Base-by-base conservation (phyloP, 2,888 invertebrate genomes). In the Mimachlamys varia region DNA sequence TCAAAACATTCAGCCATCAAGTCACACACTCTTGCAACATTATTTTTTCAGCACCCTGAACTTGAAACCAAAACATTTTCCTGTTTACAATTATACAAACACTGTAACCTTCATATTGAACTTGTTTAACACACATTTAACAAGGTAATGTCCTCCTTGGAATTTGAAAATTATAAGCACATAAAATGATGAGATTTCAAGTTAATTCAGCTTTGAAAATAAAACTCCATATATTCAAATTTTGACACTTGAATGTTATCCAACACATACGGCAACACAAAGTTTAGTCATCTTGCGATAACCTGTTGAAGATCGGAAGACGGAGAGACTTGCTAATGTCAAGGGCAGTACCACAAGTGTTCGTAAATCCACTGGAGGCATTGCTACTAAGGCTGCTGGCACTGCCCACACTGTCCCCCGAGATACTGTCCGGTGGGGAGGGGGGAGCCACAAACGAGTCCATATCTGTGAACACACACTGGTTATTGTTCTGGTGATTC, bases 301-400 rank as follows among this genome's bases (percentile, higher is more conserved):
- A 92, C 88, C 93, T 92, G 90, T 94, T 95, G 93, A 95, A 95
- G 33, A 95, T 94, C 27, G 95, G 95, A 87, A 95, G 93, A 76
- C 95, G 92, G 89, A 95, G 93, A 88, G 93, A 93, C 89, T 94
- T 94, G 87, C 94, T 94, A 33, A 94, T 90, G 89, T 95, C 95
- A 90, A 94, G 92, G 0, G 95, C 94, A 44, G 95, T 95, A 33
- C 94, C 94, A 93, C 94, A 94, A 37, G 93, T 92, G 53, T 91
- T 93, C 38, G 88, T 91, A 88, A 89, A 90, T 37, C 92, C 91
- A 55, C 90, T 90, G 88, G 89, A 92, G 33, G 90, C 89, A 89
- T 91, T 89, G 58, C 91, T 89, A 87, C 92, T 92, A 17, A 89
- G 89, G 38, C 88, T 90, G 90, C 94, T 94, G 89, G 92, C 90